Percentiles rank a stretch among this genome's conserved stretches.
phyloP scores from a whole-genome alignment of 2,113 vertebrate species.

The Lamprologus sp. region DNA sequence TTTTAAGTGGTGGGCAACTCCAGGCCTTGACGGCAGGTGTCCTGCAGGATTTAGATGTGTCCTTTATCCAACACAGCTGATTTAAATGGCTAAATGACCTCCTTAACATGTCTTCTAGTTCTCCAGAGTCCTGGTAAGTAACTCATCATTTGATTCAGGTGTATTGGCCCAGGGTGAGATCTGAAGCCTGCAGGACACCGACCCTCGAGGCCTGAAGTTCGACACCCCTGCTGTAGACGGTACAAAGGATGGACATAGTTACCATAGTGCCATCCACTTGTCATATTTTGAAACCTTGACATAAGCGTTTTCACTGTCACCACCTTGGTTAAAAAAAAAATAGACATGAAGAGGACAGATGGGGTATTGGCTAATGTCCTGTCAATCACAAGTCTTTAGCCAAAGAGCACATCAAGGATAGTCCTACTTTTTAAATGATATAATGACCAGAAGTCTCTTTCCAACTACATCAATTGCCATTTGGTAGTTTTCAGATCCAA shows the following conservation, averaged over 20 bases:
- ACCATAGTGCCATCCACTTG: background rate
- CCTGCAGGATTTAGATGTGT: background rate
- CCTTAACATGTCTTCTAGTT: background rate
- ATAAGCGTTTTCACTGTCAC: background rate
- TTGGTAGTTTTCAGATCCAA: background rate
- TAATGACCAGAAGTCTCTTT: background rate
- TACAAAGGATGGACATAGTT: background rate
- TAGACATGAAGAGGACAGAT: background rate
- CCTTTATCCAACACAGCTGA: background rate
- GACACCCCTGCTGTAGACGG: background rate
- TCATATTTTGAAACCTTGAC: background rate
- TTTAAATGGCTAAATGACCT: background rate
- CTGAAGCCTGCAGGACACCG: background rate
- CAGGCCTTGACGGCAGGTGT: background rate
- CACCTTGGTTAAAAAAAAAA: background rate
- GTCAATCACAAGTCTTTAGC: background rate
- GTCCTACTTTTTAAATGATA: background rate
- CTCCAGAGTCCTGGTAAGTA: background rate
- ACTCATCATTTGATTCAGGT: background rate
- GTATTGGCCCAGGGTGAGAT: background rate
- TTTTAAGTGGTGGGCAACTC: background rate
- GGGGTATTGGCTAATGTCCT: background rate
- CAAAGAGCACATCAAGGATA: background rate
- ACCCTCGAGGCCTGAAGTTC: background rate
- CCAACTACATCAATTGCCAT: background rate